Evolutionary conservation across 1,140 invertebrate species (phyloP), one percentile per base, ranked within the genome.

Genomic region (Nilaparvata lugens): DNA sequence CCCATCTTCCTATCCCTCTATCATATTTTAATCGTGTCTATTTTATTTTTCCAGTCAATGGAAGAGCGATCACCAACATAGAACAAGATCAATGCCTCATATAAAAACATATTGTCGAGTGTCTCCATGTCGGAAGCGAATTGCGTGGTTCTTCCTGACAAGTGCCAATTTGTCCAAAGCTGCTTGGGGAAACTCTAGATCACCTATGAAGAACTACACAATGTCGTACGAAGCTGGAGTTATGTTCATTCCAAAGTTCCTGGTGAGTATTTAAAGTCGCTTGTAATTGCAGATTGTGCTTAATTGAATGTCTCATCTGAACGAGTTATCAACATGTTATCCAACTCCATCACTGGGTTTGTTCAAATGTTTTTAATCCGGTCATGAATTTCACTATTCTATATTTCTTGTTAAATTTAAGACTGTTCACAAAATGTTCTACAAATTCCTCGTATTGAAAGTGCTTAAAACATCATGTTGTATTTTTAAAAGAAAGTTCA

Each of bases 111-210:
- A 97, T 71, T 81, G 83, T 0, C 79, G 94, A 42, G 71, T 89
- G 2, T 89, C 89, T 0, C 84, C 77, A 61, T 86, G 80, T 75
- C 69, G 74, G 48, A 75, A 76, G 52, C 75, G 80, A 70, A 79
- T 83, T 62, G 84, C 83, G 62, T 92, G 88, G 84, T 95, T 93
- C 71, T 74, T 94, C 0, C 75, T 97, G 0, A 95, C 93, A 0
- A 96, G 92, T 66, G 91, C 90, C 0, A 98, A 98, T 76, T 73
- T 97, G 6, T 97, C 93, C 13, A 97, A 96, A 78, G 91, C 93
- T 16, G 95, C 95, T 0, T 98, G 95, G 95, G 95, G 95, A 58
- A 78, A 74, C 16, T 69, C 83, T 19, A 85, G 84, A 62, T 89
- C 88, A 66, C 77, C 80, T 48, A 74, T 75, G 40, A 69, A 77